Base-by-base conservation (phyloP, 2,113 vertebrate genomes). In the Oreocharis arfaki region DNA sequence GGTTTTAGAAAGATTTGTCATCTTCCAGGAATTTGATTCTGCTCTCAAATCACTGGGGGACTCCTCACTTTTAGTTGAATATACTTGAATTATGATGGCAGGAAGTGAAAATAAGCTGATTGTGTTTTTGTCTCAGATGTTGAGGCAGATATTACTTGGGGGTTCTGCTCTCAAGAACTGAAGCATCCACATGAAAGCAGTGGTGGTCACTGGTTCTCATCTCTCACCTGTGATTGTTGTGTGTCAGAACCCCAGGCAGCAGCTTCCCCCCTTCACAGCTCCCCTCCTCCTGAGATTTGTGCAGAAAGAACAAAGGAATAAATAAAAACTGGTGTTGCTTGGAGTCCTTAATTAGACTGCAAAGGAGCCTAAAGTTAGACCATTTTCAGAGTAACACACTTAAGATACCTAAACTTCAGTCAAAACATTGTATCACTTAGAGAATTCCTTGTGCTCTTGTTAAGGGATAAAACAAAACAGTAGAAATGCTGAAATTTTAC, bases 11-110 rank as follows among this genome's bases (percentile, higher is more conserved):
- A 78, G 68, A 84, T 87, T 87, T 95, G 59, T 91, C 41, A 63
- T 96, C 65, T 96, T 97, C 89, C 53, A 86, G 61, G 69, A 95
- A 85, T 95, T 87, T 67, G 49, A 94, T 87, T 89, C 77, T 63
- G 24, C n/a, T 85, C 42, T 49, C 80, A 95, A 95, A 90, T 85
- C 87, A 80, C 52, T 5, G 10, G 57, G 76, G 81, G 33, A 37
- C 84, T 97, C 49, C 77, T 87, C n/a, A 39, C 44, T 93, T 79
- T 69, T 57, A 57, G 53, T 92, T 59, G 88, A 91, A 64, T 42
- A 32, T 67, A 26, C 41, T 89, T 93, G 46, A 87, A 18, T 85
- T 82, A 17, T 67, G 67, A 55, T 78, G 83, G 68, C 42, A 93
- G 57, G 76, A 92, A 85, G 56, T 15, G n/a, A 94, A 90, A 69